phyloP scores from a whole-genome alignment of 2,888 invertebrate genomes.

The Pteria penguin region DNA sequence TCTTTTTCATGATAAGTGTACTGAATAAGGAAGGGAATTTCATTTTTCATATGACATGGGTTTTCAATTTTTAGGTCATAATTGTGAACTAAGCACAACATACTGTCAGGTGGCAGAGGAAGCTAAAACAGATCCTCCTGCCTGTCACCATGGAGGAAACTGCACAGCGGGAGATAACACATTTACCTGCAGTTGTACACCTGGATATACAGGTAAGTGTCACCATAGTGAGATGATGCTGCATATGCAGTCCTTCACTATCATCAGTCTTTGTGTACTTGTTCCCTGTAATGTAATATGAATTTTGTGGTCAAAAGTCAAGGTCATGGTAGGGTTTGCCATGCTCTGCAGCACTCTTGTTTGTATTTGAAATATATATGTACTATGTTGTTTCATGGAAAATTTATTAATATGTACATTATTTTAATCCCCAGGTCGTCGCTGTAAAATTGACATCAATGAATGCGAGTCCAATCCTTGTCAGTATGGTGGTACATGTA shows the following conservation, averaged over 20 bases:
- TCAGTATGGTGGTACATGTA: conserved; percentile 68
- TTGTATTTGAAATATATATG: not conserved
- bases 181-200: conserved; percentile 90
- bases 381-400: not conserved
- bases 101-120: conserved; percentile 61
- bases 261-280: too few species aligned
- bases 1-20: not conserved
- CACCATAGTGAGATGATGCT: too few species aligned
- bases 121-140: conserved; percentile 49
- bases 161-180: conserved; percentile 79
- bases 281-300: too few species aligned
- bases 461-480: conserved; percentile 83
- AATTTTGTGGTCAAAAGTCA: too few species aligned
- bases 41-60: not conserved
- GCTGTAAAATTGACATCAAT: conserved; percentile 80
- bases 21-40: not conserved
- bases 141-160: conserved; percentile 70
- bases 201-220: conserved; percentile 87
- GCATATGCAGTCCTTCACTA: too few species aligned
- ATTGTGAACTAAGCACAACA: conserved; percentile 64
- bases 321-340: too few species aligned
- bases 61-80: conserved; percentile 53
- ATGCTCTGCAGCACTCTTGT: not conserved
- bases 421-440: conserved; percentile 48
- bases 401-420: too few species aligned